These are phyloP conservation scores for Orthochromis malagaraziensis DNA, from an alignment of 2,113 vertebrate species.

Conservation along the genomic window DNA sequence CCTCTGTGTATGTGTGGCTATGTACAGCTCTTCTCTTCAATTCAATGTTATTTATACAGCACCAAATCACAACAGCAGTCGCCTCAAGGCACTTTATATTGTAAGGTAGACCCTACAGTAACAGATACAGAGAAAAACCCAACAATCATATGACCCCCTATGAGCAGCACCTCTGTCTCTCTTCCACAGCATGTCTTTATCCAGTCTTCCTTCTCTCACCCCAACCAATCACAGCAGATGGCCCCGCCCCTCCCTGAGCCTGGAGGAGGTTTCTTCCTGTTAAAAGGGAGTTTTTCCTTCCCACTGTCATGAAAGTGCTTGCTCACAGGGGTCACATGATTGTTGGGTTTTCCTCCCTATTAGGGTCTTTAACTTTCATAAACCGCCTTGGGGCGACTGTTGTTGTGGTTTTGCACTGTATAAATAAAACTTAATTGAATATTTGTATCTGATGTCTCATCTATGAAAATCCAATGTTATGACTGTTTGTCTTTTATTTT, in stretches of 20 bases:
- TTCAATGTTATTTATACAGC: no score
- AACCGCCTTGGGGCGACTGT: neutral
- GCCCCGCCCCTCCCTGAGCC: neutral
- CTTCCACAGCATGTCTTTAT: no score
- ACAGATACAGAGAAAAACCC: no score
- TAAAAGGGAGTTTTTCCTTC: neutral
- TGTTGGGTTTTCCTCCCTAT: neutral
- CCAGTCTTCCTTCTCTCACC: no score
- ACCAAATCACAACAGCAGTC: no score
- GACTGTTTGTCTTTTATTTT: neutral
- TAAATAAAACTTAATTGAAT: neutral
- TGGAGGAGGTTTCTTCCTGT: neutral
- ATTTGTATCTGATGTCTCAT: neutral
- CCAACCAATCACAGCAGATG: no score
- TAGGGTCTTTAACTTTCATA: neutral
- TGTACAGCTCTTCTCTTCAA: no score
- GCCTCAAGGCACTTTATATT: no score
- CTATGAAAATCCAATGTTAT: neutral
- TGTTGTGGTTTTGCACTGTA: neutral
- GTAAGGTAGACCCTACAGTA: no score
- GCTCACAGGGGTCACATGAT: fast-evolving
- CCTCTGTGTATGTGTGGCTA: no score
- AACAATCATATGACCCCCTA: no score
- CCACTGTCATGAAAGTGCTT: neutral
- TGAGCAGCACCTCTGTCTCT: no score